Conservation (phyloP, 2,888 invertebrate species). For the Tyria jacobaeae region DNA sequence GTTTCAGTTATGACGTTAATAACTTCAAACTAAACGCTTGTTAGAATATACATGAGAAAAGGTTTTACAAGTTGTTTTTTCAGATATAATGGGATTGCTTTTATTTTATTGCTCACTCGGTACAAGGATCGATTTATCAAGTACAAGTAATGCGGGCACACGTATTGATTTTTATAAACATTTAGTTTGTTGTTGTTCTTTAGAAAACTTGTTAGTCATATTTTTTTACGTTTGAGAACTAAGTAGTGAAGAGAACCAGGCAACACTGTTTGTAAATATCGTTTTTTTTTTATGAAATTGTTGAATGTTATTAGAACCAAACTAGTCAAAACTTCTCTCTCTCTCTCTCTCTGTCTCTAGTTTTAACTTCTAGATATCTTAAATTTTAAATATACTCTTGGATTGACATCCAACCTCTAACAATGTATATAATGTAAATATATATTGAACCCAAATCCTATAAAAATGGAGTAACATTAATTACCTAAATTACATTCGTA, state of each 20-base stretch:
- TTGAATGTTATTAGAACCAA: no score
- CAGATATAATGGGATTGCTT: conserved; percentile 2
- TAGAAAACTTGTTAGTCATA: background rate
- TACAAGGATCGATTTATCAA: conserved; percentile 2
- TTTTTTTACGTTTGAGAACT: background rate
- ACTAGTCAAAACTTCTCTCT: no score
- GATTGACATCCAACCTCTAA: no score
- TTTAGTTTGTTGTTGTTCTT: no score
- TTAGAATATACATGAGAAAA: conserved; percentile 5
- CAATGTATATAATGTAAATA: no score
- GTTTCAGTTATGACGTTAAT: background rate
- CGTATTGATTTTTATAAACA: background rate
- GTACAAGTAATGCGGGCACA: conserved; percentile 6
- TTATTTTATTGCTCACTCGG: conserved; percentile 1
- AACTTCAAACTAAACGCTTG: background rate
- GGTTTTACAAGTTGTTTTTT: conserved; percentile 1
- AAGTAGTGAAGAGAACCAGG: background rate
- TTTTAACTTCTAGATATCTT: no score
- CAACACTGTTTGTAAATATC: no score
- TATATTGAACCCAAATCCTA: no score
- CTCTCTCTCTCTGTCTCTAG: no score
- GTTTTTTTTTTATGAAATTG: no score
- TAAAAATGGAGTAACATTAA: background rate
- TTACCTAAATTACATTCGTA: background rate
- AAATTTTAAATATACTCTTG: no score